phyloP scores from a whole-genome alignment of 1,140 invertebrate species.

The Scaptomyza hsui region DNA sequence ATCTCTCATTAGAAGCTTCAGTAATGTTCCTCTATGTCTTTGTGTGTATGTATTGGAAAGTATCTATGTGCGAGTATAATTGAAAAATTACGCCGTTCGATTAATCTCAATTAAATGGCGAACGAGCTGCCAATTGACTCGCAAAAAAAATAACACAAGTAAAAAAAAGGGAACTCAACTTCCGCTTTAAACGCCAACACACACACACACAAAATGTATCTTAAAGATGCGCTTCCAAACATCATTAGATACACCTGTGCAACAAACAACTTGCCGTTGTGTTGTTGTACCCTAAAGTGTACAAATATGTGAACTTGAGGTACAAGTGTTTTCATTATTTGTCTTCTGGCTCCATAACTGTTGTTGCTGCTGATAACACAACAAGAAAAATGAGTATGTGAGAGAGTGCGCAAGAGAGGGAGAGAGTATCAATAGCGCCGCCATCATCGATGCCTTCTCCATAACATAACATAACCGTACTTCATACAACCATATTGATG shows the following conservation, averaged over 20 bases:
- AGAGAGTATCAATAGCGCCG: conserved; percentile 28
- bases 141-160: conserved; percentile 9
- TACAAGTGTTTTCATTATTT: conserved; percentile 64
- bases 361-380: conserved; percentile 27
- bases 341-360: conserved; percentile 26
- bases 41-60: not conserved
- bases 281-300: conserved; percentile 32
- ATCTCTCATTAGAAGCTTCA: too few relatives aligned
- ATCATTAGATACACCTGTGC: conserved; percentile 65
- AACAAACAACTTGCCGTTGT: conserved; percentile 21
- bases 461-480: too few relatives aligned
- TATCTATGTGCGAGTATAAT: conserved; percentile 23
- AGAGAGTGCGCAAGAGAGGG: not conserved
- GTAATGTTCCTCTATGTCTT: too few relatives aligned
- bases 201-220: conserved; percentile 22
- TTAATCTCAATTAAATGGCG: conserved; percentile 72
- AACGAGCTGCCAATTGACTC: conserved; percentile 59
- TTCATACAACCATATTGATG: not conserved
- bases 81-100: conserved; percentile 63
- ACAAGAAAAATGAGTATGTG: too few relatives aligned
- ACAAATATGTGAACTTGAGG: conserved; percentile 67
- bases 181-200: conserved; percentile 20
- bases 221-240: conserved; percentile 20
- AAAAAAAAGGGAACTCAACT: conserved; percentile 19
- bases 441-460: conserved; percentile 4